These are phyloP conservation scores for Cephalotes varians DNA, from an alignment of 2,888 invertebrate genomes.

Conservation along the genomic window DNA sequence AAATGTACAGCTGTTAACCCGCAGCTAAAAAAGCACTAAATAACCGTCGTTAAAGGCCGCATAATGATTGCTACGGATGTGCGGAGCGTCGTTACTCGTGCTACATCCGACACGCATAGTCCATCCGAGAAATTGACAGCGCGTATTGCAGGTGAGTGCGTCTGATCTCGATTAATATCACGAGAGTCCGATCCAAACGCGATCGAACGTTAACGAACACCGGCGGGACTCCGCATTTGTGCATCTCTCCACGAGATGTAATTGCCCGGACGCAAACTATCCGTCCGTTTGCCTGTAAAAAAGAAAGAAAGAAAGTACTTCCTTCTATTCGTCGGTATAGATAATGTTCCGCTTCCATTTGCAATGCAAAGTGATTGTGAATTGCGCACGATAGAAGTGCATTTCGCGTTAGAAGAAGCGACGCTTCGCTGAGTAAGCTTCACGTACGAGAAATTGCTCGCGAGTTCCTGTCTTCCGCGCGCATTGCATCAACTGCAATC, in stretches of 20 bases:
- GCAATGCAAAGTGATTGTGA: constrained; percentile 62
- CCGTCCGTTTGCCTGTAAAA: neutral
- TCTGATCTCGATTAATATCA: constrained; percentile 43
- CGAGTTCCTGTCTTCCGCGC: constrained; percentile 57
- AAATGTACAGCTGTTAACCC: constrained; percentile 82
- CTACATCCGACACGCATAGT: constrained; percentile 51
- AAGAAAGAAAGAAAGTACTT: constrained; percentile 19
- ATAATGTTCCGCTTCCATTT: constrained; percentile 55
- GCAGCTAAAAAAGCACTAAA: constrained; percentile 81
- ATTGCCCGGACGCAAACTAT: neutral
- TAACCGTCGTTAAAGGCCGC: constrained; percentile 76
- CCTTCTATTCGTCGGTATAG: constrained; percentile 27
- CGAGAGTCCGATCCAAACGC: neutral
- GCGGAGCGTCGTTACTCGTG: constrained; percentile 62
- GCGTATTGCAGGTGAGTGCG: constrained; percentile 30
- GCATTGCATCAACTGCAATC: constrained; percentile 40
- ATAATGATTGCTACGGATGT: constrained; percentile 75
- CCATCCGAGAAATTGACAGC: constrained; percentile 54
- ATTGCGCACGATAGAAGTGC: constrained; percentile 44
- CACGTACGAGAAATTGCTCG: constrained; percentile 44
- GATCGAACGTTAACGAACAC: constrained; percentile 28
- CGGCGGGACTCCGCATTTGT: constrained; percentile 8
- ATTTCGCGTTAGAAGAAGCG: constrained; percentile 50
- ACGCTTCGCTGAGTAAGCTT: constrained; percentile 36
- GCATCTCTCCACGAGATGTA: neutral